phyloP scores from a whole-genome alignment of 1,140 invertebrate genomes.

The Zophobas morio region DNA sequence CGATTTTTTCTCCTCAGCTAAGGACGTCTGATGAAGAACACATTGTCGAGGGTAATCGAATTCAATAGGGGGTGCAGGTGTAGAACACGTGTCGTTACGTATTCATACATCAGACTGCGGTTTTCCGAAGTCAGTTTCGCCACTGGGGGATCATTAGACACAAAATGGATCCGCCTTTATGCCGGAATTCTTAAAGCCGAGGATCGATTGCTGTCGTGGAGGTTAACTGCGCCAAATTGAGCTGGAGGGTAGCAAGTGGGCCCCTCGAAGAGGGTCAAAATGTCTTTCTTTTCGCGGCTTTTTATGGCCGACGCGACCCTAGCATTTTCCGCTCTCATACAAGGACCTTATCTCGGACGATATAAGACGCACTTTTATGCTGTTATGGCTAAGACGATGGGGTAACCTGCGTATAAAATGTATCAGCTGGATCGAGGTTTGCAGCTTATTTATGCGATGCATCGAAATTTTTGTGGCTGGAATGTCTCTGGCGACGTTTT shows the following conservation, averaged over 20 bases:
- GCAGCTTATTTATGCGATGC: too few species aligned
- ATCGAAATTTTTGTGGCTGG: too few species aligned
- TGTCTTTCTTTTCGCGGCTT: constrained; percentile 58
- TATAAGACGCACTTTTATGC: constrained; percentile 46
- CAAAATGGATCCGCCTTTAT: constrained; percentile 16
- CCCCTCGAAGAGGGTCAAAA: constrained; percentile 51
- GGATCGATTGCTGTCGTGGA: constrained; percentile 24
- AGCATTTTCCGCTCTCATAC: constrained; percentile 47
- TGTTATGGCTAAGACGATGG: constrained; percentile 39
- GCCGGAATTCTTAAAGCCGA: constrained; percentile 20
- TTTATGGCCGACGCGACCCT: constrained; percentile 54
- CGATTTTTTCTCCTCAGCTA: background rate
- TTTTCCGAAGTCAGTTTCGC: constrained; percentile 50
- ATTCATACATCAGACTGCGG: constrained; percentile 54
- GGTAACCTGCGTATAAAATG: constrained; percentile 52
- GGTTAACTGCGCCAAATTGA: constrained; percentile 54
- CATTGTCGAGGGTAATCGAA: constrained; percentile 28
- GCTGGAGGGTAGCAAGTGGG: constrained; percentile 42
- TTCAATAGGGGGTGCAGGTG: constrained; percentile 33
- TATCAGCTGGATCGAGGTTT: constrained; percentile 49
- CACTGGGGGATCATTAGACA: constrained; percentile 50
- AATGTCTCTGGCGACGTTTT: background rate
- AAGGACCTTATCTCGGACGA: constrained; percentile 45
- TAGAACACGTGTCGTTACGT: constrained; percentile 52
- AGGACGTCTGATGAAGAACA: constrained; percentile 16